Base-by-base conservation (phyloP, 2,888 invertebrate genomes). In the Tiliacea citrago region DNA sequence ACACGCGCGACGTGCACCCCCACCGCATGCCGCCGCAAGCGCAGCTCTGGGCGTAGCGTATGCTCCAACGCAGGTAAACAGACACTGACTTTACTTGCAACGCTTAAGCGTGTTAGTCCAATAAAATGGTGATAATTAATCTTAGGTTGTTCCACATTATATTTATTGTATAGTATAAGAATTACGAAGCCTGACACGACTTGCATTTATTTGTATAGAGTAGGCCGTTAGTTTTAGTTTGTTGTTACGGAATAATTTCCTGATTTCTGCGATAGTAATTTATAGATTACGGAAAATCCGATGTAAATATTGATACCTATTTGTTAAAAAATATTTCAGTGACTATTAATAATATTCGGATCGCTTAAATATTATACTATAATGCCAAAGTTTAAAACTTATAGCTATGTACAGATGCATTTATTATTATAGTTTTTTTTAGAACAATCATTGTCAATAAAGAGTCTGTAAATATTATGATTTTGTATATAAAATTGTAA, bases 21-120 rank as follows among this genome's bases (percentile, higher is more conserved):
- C 96, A 97, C 92, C 97, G 97, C 89, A 94, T 97, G 95, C 96
- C 97, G 88, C 96, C 97, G 91, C 97, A 97, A 91, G 98, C 98
- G 95, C 97, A 98, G 90, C 97, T 98, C 93, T 98, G 98, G 98
- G 98, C 98, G 97, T 98, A 98, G 98, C 97, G 97, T 97, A 97
- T 97, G 96, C 97, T 97, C 92, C 97, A 97, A 96, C 97, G 97
- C 97, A 97, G 97, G 97, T 97, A 96, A 97, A 93, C 92, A 90
- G 91, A 91, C 91, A 91, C 91, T 91, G 92, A 91, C 85, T 82
- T 89, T 93, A 93, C 94, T 95, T 93, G 95, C 95, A 94, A 95
- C 95, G 95, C 96, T 95, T 95, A 95, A 96, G 95, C 95, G 95
- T 96, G 93, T 96, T 96, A 96, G 96, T 96, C 96, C 95, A 95